Conservation (phyloP, 2,888 invertebrate genomes). For the Ornithoptera alexandrae region DNA sequence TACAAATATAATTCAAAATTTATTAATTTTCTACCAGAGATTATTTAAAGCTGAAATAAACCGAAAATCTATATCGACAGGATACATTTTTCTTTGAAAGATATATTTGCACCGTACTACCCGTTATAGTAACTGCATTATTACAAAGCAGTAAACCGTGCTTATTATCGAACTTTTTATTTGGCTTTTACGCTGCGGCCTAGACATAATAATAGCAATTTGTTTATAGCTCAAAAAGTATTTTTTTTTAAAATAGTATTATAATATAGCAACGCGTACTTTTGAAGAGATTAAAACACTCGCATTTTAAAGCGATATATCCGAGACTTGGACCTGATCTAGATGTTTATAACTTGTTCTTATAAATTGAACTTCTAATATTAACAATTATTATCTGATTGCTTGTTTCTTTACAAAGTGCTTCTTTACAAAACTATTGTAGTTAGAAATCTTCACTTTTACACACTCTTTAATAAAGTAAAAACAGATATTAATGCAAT, state of each 20-base stretch:
- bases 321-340: no score
- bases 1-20: background rate
- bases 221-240: background rate
- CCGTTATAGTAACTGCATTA: slow-evolving; percentile 8
- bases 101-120: background rate
- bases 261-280: no score
- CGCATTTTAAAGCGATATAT: no score
- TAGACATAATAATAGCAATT: slow-evolving; percentile 2
- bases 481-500: background rate
- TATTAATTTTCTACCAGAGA: background rate
- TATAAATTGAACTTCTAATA: no score
- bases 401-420: background rate
- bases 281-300: no score
- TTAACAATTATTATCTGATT: background rate
- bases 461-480: background rate
- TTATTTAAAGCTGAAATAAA: background rate
- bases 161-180: slow-evolving; percentile 15
- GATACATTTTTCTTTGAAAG: background rate
- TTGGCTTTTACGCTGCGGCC: background rate
- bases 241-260: no score
- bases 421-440: background rate
- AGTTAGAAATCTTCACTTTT: background rate
- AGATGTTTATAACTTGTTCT: no score
- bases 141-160: background rate
- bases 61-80: background rate